Base-by-base conservation (phyloP, 2,888 invertebrate genomes). In the Macrophya annulata region DNA sequence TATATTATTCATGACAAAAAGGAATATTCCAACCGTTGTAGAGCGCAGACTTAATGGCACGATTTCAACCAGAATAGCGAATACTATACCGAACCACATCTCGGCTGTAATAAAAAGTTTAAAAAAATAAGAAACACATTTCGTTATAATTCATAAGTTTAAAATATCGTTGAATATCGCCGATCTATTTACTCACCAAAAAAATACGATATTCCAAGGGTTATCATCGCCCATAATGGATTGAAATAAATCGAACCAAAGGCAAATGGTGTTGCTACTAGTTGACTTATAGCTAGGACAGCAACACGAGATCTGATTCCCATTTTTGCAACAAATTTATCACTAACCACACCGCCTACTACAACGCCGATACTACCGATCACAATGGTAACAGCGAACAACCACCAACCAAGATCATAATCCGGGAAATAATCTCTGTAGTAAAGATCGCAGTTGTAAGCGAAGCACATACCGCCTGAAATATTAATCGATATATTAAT, bases 21-120 rank as follows among this genome's bases (percentile, higher is more conserved):
- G 95, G 92, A 98, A 98, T 51, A 98, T 95, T 0, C 98, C 98
- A 17, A 98, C 96, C 0, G 97, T 97, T 62, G 98, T 97, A 5
- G 98, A 98, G 76, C 98, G 95, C 17, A 98, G 96, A 8, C 96
- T 95, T 76, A 97, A 91, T 0, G 98, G 98, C 1, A 98, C 98
- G 87, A 98, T 97, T 94, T 98, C 98, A 1, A 98, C 98, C 3
- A 98, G 95, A 91, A 98, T 97, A 4, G 98, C 98, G 93, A 98
- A 98, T 4, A 98, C 96, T 87, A 98, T 98, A 79, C 98, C 98
- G 93, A 98, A 98, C 98, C 98, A 98, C 98, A 98, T 98, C 94
- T 98, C 98, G 90, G 98, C 98, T 97, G 94, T 12, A 94, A 94
- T 48, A 62, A 86, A 21, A 86, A 86, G 8, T 10, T 10, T 0